Conservation (phyloP, 2,888 invertebrate species). For the Stenodera caucasica region DNA sequence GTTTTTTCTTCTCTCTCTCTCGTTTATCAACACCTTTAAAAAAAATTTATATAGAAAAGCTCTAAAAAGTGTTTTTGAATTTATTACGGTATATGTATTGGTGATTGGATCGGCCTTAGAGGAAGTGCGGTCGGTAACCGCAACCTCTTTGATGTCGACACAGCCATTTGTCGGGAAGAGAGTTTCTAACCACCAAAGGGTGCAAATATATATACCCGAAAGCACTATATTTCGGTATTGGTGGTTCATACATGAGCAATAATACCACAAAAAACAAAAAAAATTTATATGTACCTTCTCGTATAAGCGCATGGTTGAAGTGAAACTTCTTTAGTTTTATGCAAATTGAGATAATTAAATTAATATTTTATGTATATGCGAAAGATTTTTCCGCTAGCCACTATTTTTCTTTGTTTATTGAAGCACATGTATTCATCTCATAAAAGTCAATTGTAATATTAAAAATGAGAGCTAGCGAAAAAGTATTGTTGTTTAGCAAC, state of each 20-base stretch:
- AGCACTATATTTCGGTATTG: not conserved
- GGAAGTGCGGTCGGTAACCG: not conserved
- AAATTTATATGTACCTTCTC: too few species aligned
- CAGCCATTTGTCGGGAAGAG: slow-evolving; percentile 5
- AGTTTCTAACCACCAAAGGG: slow-evolving; percentile 1
- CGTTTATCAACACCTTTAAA: not conserved
- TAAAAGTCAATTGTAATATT: too few species aligned
- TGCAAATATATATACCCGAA: not conserved
- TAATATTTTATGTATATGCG: too few species aligned
- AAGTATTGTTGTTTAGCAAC: too few species aligned
- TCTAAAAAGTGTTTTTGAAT: not conserved
- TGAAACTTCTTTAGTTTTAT: too few species aligned
- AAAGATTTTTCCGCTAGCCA: too few species aligned
- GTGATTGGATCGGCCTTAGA: not conserved
- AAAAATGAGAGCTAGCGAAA: too few species aligned
- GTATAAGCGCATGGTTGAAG: too few species aligned
- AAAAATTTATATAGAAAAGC: too few species aligned
- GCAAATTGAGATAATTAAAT: too few species aligned
- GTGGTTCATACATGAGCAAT: not conserved
- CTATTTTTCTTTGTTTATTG: not conserved
- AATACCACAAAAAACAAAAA: not conserved
- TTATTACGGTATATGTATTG: not conserved
- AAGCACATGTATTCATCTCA: too few species aligned
- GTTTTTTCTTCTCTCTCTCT: not conserved
- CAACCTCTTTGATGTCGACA: slow-evolving; percentile 7